Evolutionary conservation across 2,797 vertebrate genomes (phyloP).

Genomic region (Sylvia borin): DNA sequence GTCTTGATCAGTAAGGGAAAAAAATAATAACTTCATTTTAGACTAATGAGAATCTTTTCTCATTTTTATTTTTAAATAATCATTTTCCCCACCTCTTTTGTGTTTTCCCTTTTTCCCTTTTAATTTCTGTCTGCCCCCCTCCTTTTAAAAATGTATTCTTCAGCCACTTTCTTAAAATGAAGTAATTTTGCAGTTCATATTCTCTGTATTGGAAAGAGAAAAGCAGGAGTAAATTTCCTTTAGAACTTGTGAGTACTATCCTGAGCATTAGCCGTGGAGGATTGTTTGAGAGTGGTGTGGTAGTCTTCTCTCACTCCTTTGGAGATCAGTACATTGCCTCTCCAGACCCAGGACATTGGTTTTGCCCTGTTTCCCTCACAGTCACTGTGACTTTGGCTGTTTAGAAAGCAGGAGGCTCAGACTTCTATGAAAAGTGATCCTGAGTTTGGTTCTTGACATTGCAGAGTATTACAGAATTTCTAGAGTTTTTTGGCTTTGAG

Average conservation of each 20-base stretch:
- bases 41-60: neutral
- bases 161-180: neutral
- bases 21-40: neutral
- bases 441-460: neutral
- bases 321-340: accelerated
- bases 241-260: neutral
- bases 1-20: neutral
- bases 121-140: neutral
- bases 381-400: neutral
- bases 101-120: neutral
- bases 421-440: neutral
- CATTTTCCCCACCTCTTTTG: accelerated
- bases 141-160: neutral
- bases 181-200: neutral
- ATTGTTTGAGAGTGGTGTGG: neutral
- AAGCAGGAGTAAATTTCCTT: neutral
- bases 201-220: neutral
- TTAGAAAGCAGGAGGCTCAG: neutral
- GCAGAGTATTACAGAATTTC: neutral
- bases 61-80: neutral
- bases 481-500: neutral
- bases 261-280: neutral
- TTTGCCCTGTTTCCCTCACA: neutral
- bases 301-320: neutral
- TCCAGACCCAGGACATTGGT: neutral